Evolutionary conservation across 2,113 vertebrate species (phyloP), one percentile per base, ranked within the genome.

Genomic region (Triplophysa tibetana): DNA sequence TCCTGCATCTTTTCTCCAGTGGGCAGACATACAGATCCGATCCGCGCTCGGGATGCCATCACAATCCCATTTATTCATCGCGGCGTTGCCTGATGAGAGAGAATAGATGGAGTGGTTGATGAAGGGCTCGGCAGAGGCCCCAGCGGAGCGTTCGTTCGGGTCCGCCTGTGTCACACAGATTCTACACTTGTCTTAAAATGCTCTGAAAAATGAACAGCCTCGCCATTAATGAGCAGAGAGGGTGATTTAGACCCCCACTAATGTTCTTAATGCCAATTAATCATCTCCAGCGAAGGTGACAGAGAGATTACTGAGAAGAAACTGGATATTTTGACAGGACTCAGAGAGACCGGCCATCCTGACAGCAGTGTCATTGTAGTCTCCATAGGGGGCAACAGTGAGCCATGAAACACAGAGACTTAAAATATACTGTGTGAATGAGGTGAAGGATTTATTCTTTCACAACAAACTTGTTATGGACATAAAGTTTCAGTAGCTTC

Each of bases 181-280:
- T 86, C 83, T 81, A 83, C 81, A 83, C 85, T 85, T 81, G 82
- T 85, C 80, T 79, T 58, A 77, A 56, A 72, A 52, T 62, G 45
- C 78, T 74, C 70, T 81, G 74, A 66, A 84, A 84, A 88, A 85
- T 83, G 75, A 85, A 88, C 73, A 62, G 85, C 56, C 70, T 77
- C 58, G 8, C 69, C 78, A 85, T 90, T 91, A 90, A 92, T 92
- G 87, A 89, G 89, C 74, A 63, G 82, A 82, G 65, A 61, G 82
- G 79, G 83, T 87, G 91, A 90, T 89, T 89, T 89, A 80, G 84
- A 86, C 86, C 88, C 87, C 86, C 88, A 86, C 86, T 93, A 89
- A 93, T 92, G 86, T 89, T 82, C 82, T 84, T 91, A 90, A 90
- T 92, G 88, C 88, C 85, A 79, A 84, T 85, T 87, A 90, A 89